These are phyloP conservation scores for Nesidiocoris tenuis DNA, from an alignment of 2,888 invertebrate species.

Conservation along the genomic window DNA sequence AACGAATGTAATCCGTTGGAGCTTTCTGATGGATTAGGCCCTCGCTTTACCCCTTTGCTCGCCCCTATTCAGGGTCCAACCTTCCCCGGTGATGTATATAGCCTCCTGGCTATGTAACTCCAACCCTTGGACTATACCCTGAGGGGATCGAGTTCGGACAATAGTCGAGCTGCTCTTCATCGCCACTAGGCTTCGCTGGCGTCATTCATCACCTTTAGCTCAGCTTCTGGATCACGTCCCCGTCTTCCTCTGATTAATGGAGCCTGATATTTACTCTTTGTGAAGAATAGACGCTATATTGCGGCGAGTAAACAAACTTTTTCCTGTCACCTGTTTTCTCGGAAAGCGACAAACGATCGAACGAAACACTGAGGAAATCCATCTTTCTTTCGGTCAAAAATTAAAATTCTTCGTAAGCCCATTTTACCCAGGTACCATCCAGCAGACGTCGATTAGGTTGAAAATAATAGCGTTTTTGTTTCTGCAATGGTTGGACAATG, in stretches of 20 bases:
- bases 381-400: no score
- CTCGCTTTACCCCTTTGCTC: constrained; percentile 8
- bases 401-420: no score
- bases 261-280: constrained; percentile 16
- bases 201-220: constrained; percentile 19
- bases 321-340: no score
- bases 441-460: no score
- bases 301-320: constrained; percentile 10
- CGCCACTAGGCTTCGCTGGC: neutral
- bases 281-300: constrained; percentile 6
- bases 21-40: constrained; percentile 24
- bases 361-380: no score
- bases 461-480: no score
- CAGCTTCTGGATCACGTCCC: constrained; percentile 18
- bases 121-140: neutral
- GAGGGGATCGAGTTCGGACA: constrained; percentile 8
- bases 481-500: no score
- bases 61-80: neutral
- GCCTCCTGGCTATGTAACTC: constrained; percentile 16
- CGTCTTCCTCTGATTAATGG: constrained; percentile 15
- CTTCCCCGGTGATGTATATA: neutral
- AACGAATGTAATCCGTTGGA: constrained; percentile 15
- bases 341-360: no score
- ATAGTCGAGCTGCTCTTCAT: constrained; percentile 9
- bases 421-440: no score